A percentile compares a stretch with the other conserved stretches of the same genome.
Evolutionary conservation across 1,140 invertebrate species (phyloP).

Genomic region (Coelopa frigida): DNA sequence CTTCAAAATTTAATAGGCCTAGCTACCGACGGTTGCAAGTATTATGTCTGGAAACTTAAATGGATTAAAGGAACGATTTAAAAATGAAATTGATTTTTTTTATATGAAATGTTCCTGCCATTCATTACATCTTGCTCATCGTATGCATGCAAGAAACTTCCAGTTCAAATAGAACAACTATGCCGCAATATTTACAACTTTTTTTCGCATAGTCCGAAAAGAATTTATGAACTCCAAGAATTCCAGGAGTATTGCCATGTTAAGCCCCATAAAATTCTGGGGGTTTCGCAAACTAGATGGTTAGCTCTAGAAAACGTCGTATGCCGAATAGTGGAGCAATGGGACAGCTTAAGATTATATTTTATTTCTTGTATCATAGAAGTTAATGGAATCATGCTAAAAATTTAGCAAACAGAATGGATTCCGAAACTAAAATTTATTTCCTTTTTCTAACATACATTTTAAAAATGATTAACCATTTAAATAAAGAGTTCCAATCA

Average conservation of each 20-base stretch:
- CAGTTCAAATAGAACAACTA: conserved; percentile 18
- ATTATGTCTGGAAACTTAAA: conserved; percentile 13
- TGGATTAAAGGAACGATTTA: conserved; percentile 5
- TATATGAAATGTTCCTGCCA: conserved; percentile 13
- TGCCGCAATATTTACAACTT: conserved; percentile 24
- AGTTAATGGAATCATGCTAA: too few relatives aligned
- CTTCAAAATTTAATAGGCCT: conserved; percentile 15
- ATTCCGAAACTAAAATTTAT: too few relatives aligned
- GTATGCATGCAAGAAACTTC: conserved; percentile 24
- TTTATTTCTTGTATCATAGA: neutral
- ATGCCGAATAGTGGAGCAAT: conserved; percentile 7
- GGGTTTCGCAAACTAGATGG: conserved; percentile 23
- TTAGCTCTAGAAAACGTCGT: conserved; percentile 17
- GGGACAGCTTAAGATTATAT: conserved; percentile 2
- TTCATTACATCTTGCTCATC: conserved; percentile 17
- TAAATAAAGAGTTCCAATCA: too few relatives aligned
- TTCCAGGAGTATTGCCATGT: conserved; percentile 23
- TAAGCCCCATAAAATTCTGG: conserved; percentile 25
- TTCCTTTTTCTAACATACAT: too few relatives aligned
- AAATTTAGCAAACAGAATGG: too few relatives aligned
- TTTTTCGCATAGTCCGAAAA: conserved; percentile 17
- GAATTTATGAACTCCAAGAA: conserved; percentile 16
- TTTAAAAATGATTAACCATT: too few relatives aligned
- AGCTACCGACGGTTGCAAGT: conserved; percentile 12
- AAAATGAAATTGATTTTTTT: neutral